phyloP scores from a whole-genome alignment of 2,888 invertebrate genomes.

The Carabus problematicus region DNA sequence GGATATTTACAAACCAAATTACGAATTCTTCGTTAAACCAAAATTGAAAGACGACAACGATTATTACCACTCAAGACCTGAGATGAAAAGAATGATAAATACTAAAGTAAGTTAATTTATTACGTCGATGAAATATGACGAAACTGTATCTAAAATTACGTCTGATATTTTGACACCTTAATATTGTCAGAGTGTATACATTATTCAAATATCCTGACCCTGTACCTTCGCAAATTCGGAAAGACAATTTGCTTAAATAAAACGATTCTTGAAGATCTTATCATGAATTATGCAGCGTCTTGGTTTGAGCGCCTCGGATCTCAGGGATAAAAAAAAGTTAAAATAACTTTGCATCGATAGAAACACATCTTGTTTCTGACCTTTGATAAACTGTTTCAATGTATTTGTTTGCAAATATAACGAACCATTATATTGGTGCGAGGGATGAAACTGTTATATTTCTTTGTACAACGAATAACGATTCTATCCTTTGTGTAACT shows the following conservation, averaged over 20 bases:
- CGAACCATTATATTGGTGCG: neutral
- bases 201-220: constrained; percentile 31
- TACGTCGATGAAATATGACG: no score
- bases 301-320: constrained; percentile 1
- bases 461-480: no score
- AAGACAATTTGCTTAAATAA: constrained; percentile 36
- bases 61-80: no score
- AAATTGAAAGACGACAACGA: no score
- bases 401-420: neutral
- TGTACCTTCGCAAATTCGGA: constrained; percentile 25
- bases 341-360: constrained; percentile 36
- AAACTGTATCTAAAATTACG: no score
- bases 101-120: no score
- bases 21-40: no score
- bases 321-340: constrained; percentile 18
- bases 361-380: neutral
- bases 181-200: constrained; percentile 20
- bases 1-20: no score
- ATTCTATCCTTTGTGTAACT: no score
- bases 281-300: constrained; percentile 30
- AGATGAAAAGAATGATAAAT: no score
- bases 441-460: neutral
- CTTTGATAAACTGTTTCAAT: neutral
- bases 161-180: neutral
- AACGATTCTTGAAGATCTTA: constrained; percentile 33